These are phyloP conservation scores for Tiliacea aurago DNA, from an alignment of 2,888 invertebrate species.

Conservation along the genomic window DNA sequence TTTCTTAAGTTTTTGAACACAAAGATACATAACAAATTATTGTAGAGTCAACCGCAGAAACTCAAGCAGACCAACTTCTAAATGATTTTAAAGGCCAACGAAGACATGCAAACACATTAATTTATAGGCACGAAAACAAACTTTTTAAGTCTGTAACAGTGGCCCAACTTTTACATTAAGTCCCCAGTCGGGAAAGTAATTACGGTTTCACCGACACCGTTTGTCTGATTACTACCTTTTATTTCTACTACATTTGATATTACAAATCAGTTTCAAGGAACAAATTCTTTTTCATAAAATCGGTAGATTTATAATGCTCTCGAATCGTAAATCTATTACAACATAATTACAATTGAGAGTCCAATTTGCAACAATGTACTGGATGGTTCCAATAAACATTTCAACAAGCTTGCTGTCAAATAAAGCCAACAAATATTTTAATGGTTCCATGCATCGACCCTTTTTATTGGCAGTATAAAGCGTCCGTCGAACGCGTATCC, in stretches of 20 bases:
- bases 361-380: conserved; percentile 87
- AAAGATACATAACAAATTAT: conserved; percentile 52
- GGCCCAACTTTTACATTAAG: conserved; percentile 88
- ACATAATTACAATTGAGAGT: conserved; percentile 75
- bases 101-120: conserved; percentile 87
- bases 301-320: conserved; percentile 49
- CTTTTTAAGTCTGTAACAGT: conserved; percentile 82
- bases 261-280: conserved; percentile 61
- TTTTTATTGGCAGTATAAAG: conserved; percentile 88
- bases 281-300: conserved; percentile 42
- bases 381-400: conserved; percentile 82
- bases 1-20: conserved; percentile 20
- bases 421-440: conserved; percentile 90
- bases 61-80: conserved; percentile 60
- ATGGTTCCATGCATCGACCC: conserved; percentile 84
- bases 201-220: conserved; percentile 77
- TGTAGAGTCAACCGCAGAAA: conserved; percentile 56
- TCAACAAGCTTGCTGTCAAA: conserved; percentile 85
- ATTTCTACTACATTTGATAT: conserved; percentile 61
- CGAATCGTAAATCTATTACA: conserved; percentile 66
- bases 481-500: conserved; percentile 72
- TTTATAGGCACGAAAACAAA: conserved; percentile 87
- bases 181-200: conserved; percentile 79
- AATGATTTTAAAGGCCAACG: conserved; percentile 75
- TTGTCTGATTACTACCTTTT: conserved; percentile 70